Base-by-base conservation (phyloP, 2,888 invertebrate species). In the Epinotia bilunana region DNA sequence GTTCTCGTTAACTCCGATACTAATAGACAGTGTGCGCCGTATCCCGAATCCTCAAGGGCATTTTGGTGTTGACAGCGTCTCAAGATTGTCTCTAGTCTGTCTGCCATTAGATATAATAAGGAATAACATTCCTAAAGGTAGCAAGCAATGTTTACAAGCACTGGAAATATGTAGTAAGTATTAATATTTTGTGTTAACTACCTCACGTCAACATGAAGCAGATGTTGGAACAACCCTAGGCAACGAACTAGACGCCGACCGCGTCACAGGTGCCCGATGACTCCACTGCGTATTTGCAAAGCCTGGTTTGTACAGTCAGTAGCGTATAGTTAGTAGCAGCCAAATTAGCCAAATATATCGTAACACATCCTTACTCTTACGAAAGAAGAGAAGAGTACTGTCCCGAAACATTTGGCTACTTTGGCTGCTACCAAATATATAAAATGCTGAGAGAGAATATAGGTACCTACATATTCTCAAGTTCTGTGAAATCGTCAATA, bases 221-320 rank as follows among this genome's bases (percentile, higher is more conserved):
- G 55, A 43, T 68, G 39, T 20, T 43, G 49, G 23, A 39, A 43
- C 23, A 64, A 49, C 64, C 64, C 46, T 64, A 63, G 65, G 16
- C 55, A 20, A 28, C 33, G n/a, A 49, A 49, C 65, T 67, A 67
- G 53, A 61, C 67, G 43, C 39, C 1, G 62, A 23, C 11, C 61
- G 61, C 39, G n/a, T 63, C 72, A 73, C 67, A 73, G 73, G 73
- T 73, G 55, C 67, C 60, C 55, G 67, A 61, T 23, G 67, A 61
- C 53, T 61, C 53, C 23, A 13, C 57, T 58, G 57, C 57, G 57
- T 20, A 16, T 11, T 23, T 6, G 20, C 68, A 68, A 68, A 68
- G 20, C 16, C 68, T 68, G 43, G 57, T 68, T 55, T 49, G 13
- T 39, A 46, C 0, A 28, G 1, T 1, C 3, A 28, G 23, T 0